phyloP scores from a whole-genome alignment of 2,888 invertebrate genomes.

The Trissolcus japonicus region DNA sequence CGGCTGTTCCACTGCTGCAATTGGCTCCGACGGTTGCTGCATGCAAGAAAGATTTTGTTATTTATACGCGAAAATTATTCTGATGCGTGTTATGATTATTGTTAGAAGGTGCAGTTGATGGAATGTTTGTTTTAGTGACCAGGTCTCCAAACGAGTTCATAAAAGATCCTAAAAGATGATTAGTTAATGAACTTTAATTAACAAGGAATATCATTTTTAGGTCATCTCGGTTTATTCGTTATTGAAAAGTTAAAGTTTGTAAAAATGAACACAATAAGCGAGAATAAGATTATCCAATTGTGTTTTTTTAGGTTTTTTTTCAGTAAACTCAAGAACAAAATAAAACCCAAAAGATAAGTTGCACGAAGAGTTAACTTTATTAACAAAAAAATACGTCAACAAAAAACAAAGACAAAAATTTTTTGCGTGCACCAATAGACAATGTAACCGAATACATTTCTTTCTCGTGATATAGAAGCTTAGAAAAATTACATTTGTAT shows the following conservation, averaged over 20 bases:
- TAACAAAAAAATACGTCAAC: not conserved
- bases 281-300: too few species aligned
- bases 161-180: too few species aligned
- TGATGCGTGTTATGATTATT: not conserved
- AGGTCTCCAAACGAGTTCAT: too few species aligned
- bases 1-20: not conserved
- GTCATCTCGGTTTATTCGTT: too few species aligned
- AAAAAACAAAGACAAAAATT: not conserved
- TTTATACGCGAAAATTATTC: not conserved
- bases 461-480: constrained; percentile 1
- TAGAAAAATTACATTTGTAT: not conserved
- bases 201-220: too few species aligned
- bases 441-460: not conserved
- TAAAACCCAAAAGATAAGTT: not conserved
- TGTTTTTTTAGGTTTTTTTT: too few species aligned
- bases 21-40: constrained; percentile 10
- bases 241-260: too few species aligned
- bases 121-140: too few species aligned
- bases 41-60: not conserved
- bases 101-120: too few species aligned
- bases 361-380: not conserved
- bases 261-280: too few species aligned
- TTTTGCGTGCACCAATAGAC: not conserved
- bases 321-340: not conserved
- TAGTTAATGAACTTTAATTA: too few species aligned